Base-by-base conservation (phyloP, 1,140 invertebrate species). In the Heliconius himera region DNA sequence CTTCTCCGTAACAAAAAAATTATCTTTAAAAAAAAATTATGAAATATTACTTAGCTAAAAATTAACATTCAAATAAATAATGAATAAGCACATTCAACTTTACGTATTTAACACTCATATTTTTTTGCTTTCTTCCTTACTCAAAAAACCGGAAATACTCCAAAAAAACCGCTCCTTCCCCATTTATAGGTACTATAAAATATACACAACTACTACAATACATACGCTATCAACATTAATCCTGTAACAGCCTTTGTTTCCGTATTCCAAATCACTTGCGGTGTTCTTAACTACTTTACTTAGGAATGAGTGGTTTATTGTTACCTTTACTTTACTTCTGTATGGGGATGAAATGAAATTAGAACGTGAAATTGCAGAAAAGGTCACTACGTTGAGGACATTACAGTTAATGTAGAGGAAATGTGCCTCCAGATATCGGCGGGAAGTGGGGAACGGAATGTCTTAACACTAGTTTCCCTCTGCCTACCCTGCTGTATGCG, bases 281-380 rank as follows among this genome's bases (percentile, higher is more conserved):
- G 81, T 76, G 60, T 77, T 66, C 73, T 72, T 82, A 82, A 78
- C 78, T 76, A 80, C 75, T 77, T 71, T 73, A 79, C 78, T 80
- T 80, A 54, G 78, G 71, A 80, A 80, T 80, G 75, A 80, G 70
- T 80, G 70, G 60, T 70, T 76, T 76, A 76, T 76, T 76, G 54
- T 76, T 76, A 76, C 41, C 74, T 22, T 76, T 70, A 49, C 29
- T 26, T 76, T 41, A 66, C 22, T 66, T 66, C 60, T 26, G 60
- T 66, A 16, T 29, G 60, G 26, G 60, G 60, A 66, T 66, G 60
- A 66, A 66, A 66, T 6, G 60, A 29, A 66, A 66, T 66, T 29
- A 66, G 26, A 66, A 29, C 2, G 54, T 22, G 60, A 66, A 66
- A 66, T 66, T 66, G 5, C 60, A 18, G 22, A 29, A 29, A 66